Base-by-base conservation (phyloP, 2,797 vertebrate species). In the Onychomys leucogaster region DNA sequence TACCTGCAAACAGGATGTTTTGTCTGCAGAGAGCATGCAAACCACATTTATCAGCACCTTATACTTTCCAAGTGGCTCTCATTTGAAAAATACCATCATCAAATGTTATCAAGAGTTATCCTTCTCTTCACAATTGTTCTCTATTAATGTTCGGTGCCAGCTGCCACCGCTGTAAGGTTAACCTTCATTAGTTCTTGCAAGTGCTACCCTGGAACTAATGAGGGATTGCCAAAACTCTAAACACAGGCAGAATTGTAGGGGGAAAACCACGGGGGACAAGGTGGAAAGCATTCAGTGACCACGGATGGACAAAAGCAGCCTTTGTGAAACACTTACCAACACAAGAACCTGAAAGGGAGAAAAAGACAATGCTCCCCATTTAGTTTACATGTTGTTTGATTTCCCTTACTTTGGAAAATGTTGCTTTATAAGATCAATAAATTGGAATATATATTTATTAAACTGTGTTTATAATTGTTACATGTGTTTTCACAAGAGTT, bases 171-270 rank as follows among this genome's bases (percentile, higher is more conserved):
- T 98, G 98, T 99, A 99, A 99, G 98, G 98, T 98, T 99, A 99
- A 98, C 98, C 99, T 99, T 99, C 99, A 99, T 99, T 99, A 99
- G 98, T 98, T 98, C 99, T 99, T 99, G 95, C 98, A 99, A 99
- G 98, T 98, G 98, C 89, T 98, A 97, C 98, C 98, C 99, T 99
- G 99, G 99, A 99, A 99, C 99, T 99, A 99, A 99, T 99, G 99
- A 99, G 98, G 99, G 98, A 99, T 99, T 99, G 99, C 99, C 99
- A 99, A 99, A 99, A 99, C 98, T 99, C 99, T 98, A 98, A 99
- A 98, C 98, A 98, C 98, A 98, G 98, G 98, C 98, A 98, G 98
- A 98, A 99, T n/a, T 69, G 97, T 93, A 94, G 97, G 97, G 97
- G 97, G 97, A 96, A 98, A 97, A 95, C 37, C 0, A 7, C 12